Evolutionary conservation across 2,797 vertebrate species (phyloP).

Genomic region (Sylvilagus floridanus): DNA sequence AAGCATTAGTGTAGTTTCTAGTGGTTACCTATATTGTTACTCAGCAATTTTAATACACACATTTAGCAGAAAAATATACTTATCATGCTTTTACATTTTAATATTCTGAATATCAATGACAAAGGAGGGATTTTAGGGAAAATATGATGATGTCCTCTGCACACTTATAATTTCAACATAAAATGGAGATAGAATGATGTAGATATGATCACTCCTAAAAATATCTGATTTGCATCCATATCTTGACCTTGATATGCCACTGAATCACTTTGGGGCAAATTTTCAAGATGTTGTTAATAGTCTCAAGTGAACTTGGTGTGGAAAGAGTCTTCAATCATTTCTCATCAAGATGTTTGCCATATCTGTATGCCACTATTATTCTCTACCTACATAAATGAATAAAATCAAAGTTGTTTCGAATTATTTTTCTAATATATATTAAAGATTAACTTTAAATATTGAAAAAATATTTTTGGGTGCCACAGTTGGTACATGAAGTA

Average conservation of each 20-base stretch:
- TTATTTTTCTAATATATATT: slow-evolving; percentile 37
- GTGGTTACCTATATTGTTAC: neutral
- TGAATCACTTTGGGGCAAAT: neutral
- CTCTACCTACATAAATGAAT: neutral
- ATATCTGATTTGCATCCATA: neutral
- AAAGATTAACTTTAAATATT: neutral
- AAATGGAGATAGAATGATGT: neutral
- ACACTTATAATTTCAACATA: neutral
- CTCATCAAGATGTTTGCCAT: slow-evolving; percentile 18
- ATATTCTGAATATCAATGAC: neutral
- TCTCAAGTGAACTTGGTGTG: slow-evolving; percentile 32
- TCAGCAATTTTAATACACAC: neutral
- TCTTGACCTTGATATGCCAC: slow-evolving; percentile 29
- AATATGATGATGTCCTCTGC: neutral
- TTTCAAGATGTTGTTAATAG: slow-evolving; percentile 31
- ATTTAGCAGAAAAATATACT: slow-evolving; percentile 30
- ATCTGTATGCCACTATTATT: neutral
- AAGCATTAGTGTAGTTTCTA: slow-evolving; percentile 34
- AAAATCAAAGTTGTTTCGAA: slow-evolving; percentile 38
- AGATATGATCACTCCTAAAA: slow-evolving; percentile 19
- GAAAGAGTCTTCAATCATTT: neutral
- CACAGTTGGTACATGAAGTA: neutral
- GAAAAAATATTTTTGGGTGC: neutral
- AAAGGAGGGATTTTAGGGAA: neutral
- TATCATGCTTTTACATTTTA: slow-evolving; percentile 11